Evolutionary conservation across 2,113 vertebrate genomes (phyloP), one percentile per base, ranked within the genome.

Genomic region (Oplegnathus fasciatus): DNA sequence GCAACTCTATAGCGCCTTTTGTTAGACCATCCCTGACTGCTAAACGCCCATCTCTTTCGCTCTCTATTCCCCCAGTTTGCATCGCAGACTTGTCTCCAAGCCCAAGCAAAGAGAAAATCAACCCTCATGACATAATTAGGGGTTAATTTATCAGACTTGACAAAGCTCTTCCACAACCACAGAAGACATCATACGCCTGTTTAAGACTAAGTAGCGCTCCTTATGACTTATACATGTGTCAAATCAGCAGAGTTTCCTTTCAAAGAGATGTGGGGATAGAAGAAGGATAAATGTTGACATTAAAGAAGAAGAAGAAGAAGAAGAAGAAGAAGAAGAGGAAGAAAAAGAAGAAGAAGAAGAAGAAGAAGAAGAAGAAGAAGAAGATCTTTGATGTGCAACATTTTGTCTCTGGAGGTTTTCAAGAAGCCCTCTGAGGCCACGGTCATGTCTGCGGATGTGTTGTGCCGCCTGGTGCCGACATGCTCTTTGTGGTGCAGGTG

Each of bases 401-500:
- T 67, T n/a, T 74, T 64, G 18, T 81, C 65, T 79, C 65, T 58
- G 50, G 9, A 64, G 18, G 61, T 64, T 8, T 50, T 50, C 15
- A 30, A 18, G 22, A 67, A 32, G 34, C 52, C 50, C 58, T 83
- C 69, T 75, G 72, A 78, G 73, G 78, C 62, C 66, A 42, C 30
- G n/a, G 34, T 62, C 52, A 28, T 57, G 32, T 79, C 65, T 50
- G 9, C 3, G 17, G 76, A 61, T 11, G 30, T 61, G 67, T 64
- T 61, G 61, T 73, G 68, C 69, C 9, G 40, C 50, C 44, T 42
- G 9, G 44, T 60, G 40, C 83, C 32, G 62, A 83, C 71, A 72
- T 72, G 61, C 76, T 91, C 62, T 83, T 79, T 88, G 80, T 69
- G 85, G 85, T 86, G 81, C 89, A 88, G 91, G 87, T 92, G 90